A percentile compares a stretch with the other conserved stretches of the same genome.
phyloP scores from a whole-genome alignment of 2,113 vertebrate species.

The Nothocercus julius region DNA sequence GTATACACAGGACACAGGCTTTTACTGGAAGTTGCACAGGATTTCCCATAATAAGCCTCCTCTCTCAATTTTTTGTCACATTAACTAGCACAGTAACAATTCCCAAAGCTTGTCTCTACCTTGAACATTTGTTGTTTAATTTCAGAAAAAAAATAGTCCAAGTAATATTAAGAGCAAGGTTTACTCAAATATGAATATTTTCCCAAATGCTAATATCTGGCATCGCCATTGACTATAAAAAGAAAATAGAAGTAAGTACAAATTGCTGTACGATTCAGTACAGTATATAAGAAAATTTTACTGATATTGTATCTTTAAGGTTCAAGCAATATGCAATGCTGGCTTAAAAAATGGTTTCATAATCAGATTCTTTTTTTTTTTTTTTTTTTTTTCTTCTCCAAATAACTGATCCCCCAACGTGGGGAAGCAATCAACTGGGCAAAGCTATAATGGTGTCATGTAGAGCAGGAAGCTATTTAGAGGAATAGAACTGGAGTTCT shows the following conservation, averaged over 20 bases:
- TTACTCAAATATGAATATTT: background rate
- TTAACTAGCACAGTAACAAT: background rate
- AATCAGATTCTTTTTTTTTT: background rate
- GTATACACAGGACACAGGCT: background rate
- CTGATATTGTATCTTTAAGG: background rate
- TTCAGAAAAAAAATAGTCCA: background rate
- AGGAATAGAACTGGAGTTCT: background rate
- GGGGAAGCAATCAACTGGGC: background rate
- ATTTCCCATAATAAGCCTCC: background rate
- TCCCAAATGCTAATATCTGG: background rate
- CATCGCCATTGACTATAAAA: background rate
- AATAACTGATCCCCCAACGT: background rate
- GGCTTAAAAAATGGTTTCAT: background rate
- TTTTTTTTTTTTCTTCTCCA: conserved; percentile 15
- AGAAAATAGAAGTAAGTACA: background rate
- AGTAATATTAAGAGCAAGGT: background rate
- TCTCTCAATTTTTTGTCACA: background rate
- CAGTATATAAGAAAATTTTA: background rate
- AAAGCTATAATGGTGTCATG: background rate
- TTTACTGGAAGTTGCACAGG: background rate
- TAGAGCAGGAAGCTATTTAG: background rate
- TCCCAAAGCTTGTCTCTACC: background rate
- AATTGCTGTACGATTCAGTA: background rate
- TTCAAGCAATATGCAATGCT: background rate
- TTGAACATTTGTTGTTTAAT: background rate